A percentile compares a stretch with the other conserved stretches of the same genome.
Conservation (phyloP, 2,113 vertebrate species). For the Brachyhypopomus occidentalis region DNA sequence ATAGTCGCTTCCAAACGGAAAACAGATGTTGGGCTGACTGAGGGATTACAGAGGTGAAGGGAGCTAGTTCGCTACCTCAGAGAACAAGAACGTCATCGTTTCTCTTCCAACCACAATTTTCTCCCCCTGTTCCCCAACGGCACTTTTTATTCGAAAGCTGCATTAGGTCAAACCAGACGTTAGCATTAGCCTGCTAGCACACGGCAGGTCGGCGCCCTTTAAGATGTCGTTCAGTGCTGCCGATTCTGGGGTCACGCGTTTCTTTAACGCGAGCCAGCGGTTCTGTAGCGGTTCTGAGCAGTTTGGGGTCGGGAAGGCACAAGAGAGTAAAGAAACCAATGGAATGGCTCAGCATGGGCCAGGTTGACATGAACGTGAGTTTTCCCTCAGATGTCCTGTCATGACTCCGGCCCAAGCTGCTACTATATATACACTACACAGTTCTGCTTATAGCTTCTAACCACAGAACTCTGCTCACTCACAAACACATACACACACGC, state of each 20-base stretch:
- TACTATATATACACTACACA: conserved; percentile 73
- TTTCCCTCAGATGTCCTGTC: conserved; percentile 54
- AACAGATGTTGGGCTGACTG: conserved; percentile 48
- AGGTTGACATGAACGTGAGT: not conserved
- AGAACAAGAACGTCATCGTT: not conserved
- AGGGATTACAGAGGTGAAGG: conserved; percentile 38
- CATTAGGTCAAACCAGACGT: no score
- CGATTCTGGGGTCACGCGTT: conserved; percentile 18
- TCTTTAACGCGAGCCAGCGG: conserved; percentile 29
- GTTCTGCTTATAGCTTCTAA: conserved; percentile 74
- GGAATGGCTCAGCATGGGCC: not conserved
- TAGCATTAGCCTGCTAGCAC: no score
- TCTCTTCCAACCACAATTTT: not conserved
- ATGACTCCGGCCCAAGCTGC: conserved; percentile 53
- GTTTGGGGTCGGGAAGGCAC: not conserved
- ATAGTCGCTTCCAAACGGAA: conserved; percentile 29
- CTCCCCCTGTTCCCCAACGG: not conserved
- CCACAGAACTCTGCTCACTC: conserved; percentile 59
- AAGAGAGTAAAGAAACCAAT: not conserved
- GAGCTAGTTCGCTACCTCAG: not conserved
- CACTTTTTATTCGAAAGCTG: no score
- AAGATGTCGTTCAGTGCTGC: not conserved
- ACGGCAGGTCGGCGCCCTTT: no score
- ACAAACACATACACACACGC: conserved; percentile 64
- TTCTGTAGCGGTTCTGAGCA: conserved; percentile 11